Percentiles rank a stretch among this genome's conserved stretches.
Evolutionary conservation across 35 echinoderm and acorn worm species (phyloP).

Genomic region (Heliocidaris tuberculata): DNA sequence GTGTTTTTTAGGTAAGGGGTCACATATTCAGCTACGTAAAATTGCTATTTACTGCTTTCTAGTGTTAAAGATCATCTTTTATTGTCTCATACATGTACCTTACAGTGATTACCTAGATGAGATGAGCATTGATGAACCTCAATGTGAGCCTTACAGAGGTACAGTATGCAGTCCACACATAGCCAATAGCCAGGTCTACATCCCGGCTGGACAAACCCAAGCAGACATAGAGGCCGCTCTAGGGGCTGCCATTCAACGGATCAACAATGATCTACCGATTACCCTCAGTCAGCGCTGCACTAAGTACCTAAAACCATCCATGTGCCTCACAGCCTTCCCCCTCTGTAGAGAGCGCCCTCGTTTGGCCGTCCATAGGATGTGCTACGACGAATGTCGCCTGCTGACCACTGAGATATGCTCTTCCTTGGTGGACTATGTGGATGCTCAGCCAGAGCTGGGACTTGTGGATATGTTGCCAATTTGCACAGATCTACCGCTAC

Average conservation of each 20-base stretch:
- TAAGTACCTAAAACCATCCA: constrained; percentile 71
- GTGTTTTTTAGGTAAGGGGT: too few species aligned
- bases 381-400: constrained; percentile 70
- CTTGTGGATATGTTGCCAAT: constrained; percentile 65
- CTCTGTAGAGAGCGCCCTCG: constrained; percentile 66
- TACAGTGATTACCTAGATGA: constrained; percentile 42
- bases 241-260: constrained; percentile 41
- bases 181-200: constrained; percentile 49
- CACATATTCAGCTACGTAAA: too few species aligned
- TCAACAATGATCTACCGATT: constrained; percentile 30
- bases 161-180: constrained; percentile 60
- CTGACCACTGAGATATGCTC: constrained; percentile 78
- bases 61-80: too few species aligned
- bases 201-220: constrained; percentile 59
- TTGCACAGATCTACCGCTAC: constrained; percentile 72
- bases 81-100: background rate
- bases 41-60: too few species aligned
- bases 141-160: constrained; percentile 76
- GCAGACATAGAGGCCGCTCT: constrained; percentile 56
- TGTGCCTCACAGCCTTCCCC: constrained; percentile 85
- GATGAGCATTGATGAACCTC: constrained; percentile 5
- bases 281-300: constrained; percentile 45
- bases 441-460: constrained; percentile 50
- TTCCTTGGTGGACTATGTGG: constrained; percentile 61
- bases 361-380: constrained; percentile 61